Base-by-base conservation (phyloP, 2,113 vertebrate species). In the Gobiocypris rarus region DNA sequence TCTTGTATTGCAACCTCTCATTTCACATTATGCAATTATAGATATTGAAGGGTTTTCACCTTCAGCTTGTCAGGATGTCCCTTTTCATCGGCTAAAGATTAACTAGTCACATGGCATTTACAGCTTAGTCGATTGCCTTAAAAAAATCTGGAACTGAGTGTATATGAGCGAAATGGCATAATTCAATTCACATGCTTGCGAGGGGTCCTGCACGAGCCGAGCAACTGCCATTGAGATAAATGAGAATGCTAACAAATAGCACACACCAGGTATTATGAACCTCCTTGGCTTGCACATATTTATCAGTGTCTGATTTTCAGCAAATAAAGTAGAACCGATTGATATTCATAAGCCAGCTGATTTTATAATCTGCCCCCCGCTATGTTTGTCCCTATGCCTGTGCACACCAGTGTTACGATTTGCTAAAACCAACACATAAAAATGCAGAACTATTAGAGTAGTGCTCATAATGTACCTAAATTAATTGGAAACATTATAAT, bases 401-500 rank as follows among this genome's bases (percentile, higher is more conserved):
- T 26, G 38, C 24, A 41, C 52, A 41, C 28, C 22, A 54, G 15
- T 75, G 17, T 28, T 54, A 28, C 11, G 5, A 56, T 56, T 76
- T n/a, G 52, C 19, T 4, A 41, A 70, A 41, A 70, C 67, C 67
- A 70, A 70, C 34, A 41, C 67, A 70, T 69, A 70, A 41, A 41
- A 38, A 38, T 77, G 19, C 54, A 2, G 9, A 77, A 24, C 52
- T 24, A 52, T 75, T 17, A 75, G 28, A 75, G 74, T 22, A 59
- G 31, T 59, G 54, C 54, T 77, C 75, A 78, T 61, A 61, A 78
- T 45, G 76, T 78, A 69, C 22, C 22, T 22, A 34, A 22, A 83
- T 61, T 65, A 65, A 76, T 34, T 65, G 31, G 50, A 28, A 34
- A 86, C 43, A 67, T 86, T 83, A 74, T 67, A 82, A 71, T 81